Evolutionary conservation across 35 echinoderm and acorn worm genomes (phyloP), one percentile per base, ranked within the genome.

Genomic region (Lytechinus pictus): DNA sequence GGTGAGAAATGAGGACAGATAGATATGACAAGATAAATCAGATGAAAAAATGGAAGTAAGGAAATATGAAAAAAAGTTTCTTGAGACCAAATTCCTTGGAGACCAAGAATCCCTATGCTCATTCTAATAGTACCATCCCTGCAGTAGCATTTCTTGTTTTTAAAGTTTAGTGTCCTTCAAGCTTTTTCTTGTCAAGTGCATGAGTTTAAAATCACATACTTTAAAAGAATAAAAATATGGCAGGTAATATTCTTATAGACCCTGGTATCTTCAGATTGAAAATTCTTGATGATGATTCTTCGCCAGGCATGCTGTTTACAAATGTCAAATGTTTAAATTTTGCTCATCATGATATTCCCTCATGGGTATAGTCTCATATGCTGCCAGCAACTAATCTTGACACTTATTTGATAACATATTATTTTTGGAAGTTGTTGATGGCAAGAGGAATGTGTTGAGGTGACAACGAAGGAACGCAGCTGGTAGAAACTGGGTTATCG

Each of bases 391-490:
- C 24, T 79, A 24, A 79, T 79, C 66, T 79, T n/a, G 66, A 79
- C 66, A 79, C 66, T 79, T 24, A 79, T 79, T 19, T 79, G 66
- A 79, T 79, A 79, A 79, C 66, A 6, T 79, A 79, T 79, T 79
- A 79, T 79, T n/a, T 79, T 79, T 79, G 66, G 66, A 79, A 79
- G 66, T 79, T n/a, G 66, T 79, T 14, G 66, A 79, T 24, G 19
- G 16, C 66, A 79, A 1, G 7, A 79, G 66, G 66, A 79, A 79
- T 79, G 66, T n/a, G 66, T 79, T 79, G n/a, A 79, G 19, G 66
- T 79, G 66, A 79, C 66, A 79, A 79, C 66, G 66, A 79, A 79
- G 66, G 66, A 79, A 24, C 66, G 66, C 66, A 79, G 66, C 66
- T 79, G 66, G 12, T 7, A 79, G 66, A 79, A 79, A 79, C 66